Evolutionary conservation across 2,113 vertebrate genomes (phyloP), one percentile per base, ranked within the genome.

Genomic region (Orthonyx spaldingii): DNA sequence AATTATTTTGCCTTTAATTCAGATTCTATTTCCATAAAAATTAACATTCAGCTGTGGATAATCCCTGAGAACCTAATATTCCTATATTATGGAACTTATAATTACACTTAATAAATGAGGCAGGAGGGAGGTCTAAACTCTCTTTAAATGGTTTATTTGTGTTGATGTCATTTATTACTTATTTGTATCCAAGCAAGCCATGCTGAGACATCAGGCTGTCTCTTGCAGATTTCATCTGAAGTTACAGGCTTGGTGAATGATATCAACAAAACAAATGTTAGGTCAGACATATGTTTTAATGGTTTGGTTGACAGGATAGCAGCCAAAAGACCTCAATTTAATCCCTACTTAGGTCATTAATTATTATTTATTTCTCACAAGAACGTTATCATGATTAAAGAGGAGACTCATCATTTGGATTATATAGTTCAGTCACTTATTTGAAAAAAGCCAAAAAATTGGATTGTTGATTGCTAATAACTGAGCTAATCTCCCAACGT

Each of bases 291-390:
- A 72, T 65, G 47, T 27, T 86, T 88, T 82, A 87, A 75, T 64
- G 32, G 16, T 69, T 91, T 87, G 33, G 22, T 72, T 84, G 74
- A 83, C 61, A 76, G 41, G 90, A 86, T 37, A 84, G 44, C 37
- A 87, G 69, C 74, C 70, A 79, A 85, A 89, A 87, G 41, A 72
- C 18, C n/a, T 71, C 52, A 7, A 57, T 92, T 80, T 90, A 89
- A 57, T 89, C 37, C 57, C 74, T 57, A 76, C 13, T 83, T 85
- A 91, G 87, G 55, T 95, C 5, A 83, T 72, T 88, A 89, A 55
- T 94, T 75, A 68, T 69, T 94, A 89, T 91, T 93, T 79, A 69
- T 93, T 94, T 89, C 46, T 91, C 64, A 80, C 10, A 72, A 93
- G 53, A 89, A 61, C 23, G 61, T 52, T 18, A 33, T 71, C 5